These are phyloP conservation scores for Bolborhynchus lineola DNA, from an alignment of 2,113 vertebrate genomes.

Conservation along the genomic window DNA sequence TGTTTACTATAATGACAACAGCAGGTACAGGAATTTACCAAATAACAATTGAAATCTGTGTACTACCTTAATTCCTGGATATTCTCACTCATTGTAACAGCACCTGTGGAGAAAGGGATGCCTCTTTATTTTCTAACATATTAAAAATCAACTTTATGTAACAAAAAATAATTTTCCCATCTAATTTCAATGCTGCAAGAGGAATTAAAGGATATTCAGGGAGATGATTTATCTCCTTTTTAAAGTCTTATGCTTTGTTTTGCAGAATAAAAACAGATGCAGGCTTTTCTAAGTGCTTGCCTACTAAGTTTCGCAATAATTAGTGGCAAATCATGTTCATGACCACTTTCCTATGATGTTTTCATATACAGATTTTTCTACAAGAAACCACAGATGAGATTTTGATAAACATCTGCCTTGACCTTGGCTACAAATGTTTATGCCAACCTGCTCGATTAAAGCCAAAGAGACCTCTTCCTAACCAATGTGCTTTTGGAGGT, in stretches of 20 bases:
- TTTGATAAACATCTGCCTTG: not conserved
- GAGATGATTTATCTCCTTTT: not conserved
- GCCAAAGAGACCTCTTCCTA: not conserved
- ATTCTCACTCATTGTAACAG: not conserved
- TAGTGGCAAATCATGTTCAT: not conserved
- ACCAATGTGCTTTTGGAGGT: not conserved
- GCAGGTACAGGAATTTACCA: not conserved
- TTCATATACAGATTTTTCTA: not conserved
- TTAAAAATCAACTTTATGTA: not conserved
- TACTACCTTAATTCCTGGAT: not conserved
- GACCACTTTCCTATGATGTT: not conserved
- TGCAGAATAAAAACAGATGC: not conserved
- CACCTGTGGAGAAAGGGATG: not conserved
- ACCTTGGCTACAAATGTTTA: not conserved
- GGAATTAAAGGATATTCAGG: not conserved
- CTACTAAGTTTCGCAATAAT: not conserved
- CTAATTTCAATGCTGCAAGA: not conserved
- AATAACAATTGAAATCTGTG: not conserved
- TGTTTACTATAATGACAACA: not conserved
- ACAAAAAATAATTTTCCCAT: not conserved
- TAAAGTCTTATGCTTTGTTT: not conserved
- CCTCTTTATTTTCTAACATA: not conserved
- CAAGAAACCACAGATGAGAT: not conserved
- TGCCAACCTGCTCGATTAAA: not conserved
- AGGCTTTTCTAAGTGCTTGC: not conserved